A percentile compares a stretch with the other conserved stretches of the same genome.
phyloP scores from a whole-genome alignment of 2,797 vertebrate species.

The Chaenodraco wilsoni region DNA sequence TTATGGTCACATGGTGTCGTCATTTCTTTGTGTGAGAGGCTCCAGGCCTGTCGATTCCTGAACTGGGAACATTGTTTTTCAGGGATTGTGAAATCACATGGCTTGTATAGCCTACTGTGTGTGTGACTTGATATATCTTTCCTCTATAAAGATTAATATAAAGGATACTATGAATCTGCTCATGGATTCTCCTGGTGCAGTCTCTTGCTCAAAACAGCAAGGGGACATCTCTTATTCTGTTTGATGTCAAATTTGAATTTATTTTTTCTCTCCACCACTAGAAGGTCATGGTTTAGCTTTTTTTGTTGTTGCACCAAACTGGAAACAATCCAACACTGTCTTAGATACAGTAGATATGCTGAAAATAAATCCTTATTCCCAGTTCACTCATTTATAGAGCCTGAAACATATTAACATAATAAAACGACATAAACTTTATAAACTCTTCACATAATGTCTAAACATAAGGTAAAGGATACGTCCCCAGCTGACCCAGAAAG shows the following conservation, averaged over 20 bases:
- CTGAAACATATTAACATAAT: not conserved
- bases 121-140: slow-evolving; percentile 74
- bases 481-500: no score
- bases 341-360: slow-evolving; percentile 7
- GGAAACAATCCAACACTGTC: slow-evolving; percentile 5
- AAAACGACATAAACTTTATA: not conserved
- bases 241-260: slow-evolving; percentile 31
- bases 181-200: slow-evolving; percentile 8
- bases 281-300: slow-evolving; percentile 46
- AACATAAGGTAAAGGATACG: not conserved
- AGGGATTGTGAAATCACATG: slow-evolving; percentile 68
- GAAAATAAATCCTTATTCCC: slow-evolving; percentile 9
- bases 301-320: slow-evolving; percentile 37
- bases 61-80: slow-evolving; percentile 51
- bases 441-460: not conserved
- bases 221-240: slow-evolving; percentile 26
- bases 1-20: slow-evolving; percentile 63
- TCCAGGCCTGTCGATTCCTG: slow-evolving; percentile 47
- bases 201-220: slow-evolving; percentile 15
- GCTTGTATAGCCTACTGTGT: slow-evolving; percentile 50
- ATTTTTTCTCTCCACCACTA: slow-evolving; percentile 30
- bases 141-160: slow-evolving; percentile 80
- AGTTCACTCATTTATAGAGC: not conserved
- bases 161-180: slow-evolving; percentile 56
- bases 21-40: slow-evolving; percentile 40